Base-by-base conservation (phyloP, 2,888 invertebrate genomes). In the Eristalinus sepulchralis region DNA sequence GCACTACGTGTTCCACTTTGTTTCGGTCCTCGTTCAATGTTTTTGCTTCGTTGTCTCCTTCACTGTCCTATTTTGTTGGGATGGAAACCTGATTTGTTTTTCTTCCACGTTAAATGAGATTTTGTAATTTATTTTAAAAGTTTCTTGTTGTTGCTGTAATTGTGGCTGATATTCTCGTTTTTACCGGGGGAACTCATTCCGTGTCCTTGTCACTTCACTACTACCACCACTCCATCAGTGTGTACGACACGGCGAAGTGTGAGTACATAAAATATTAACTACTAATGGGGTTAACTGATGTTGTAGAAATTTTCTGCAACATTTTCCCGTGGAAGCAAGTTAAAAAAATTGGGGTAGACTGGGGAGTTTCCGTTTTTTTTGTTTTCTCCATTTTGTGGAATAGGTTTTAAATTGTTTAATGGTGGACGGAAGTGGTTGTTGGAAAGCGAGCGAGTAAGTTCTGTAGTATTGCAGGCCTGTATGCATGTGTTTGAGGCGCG, bases 271-370 rank as follows among this genome's bases (percentile, higher is more conserved):
- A 86, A 86, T 83, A 83, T 86, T 83, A 86, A 79, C 78, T 79
- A 79, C 78, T 83, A 82, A 86, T 86, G 85, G 83, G 78, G 83
- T 83, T 83, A 83, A 83, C 83, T 86, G 86, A 78, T 78, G 79
- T 72, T 86, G 79, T 86, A 76, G 79, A 71, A 64, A 73, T 78
- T 75, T 86, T 86, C 78, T 78, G 73, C 73, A 82, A 73, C 55
- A 86, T 78, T 82, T 60, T 73, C 66, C 63, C 33, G 60, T 33
- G 64, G 8, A 47, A 57, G 17, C 22, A n/a, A 75, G 55, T 13
- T 6, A 20, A 22, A 73, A 20, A 53, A 20, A 27, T n/a, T n/a
- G n/a, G 27, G 34, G 33, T 33, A 33, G 62, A 13, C 5, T n/a
- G 36, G 60, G 27, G 62, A 17, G 4, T 63, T 62, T 27, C 55